Evolutionary conservation across 2,113 vertebrate species (phyloP).

Genomic region (Oryzias celebensis): DNA sequence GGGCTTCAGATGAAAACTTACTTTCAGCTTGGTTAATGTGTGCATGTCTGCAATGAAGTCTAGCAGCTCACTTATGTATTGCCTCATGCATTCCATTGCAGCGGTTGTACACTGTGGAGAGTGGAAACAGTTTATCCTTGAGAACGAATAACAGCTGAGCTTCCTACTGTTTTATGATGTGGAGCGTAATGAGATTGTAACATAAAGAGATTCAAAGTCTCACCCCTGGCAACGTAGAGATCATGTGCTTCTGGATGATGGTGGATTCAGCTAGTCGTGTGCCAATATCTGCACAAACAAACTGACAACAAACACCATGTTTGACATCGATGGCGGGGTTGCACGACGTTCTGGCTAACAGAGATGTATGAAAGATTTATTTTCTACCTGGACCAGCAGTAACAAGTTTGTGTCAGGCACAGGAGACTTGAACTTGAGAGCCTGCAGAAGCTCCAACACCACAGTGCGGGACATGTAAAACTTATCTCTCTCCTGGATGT

Average conservation of each 20-base stretch:
- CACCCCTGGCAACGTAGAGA: conserved; percentile 90
- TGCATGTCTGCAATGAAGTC: conserved; percentile 99
- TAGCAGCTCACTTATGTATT: conserved; percentile 90
- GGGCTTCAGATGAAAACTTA: conserved; percentile 58
- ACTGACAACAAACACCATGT: conserved; percentile 77
- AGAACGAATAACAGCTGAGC: conserved; percentile 41
- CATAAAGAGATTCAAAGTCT: conserved; percentile 64
- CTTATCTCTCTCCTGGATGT: conserved; percentile 93
- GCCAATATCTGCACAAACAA: conserved; percentile 96
- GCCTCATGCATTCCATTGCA: conserved; percentile 96
- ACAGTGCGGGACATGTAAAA: conserved; percentile 97
- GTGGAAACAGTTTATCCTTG: conserved; percentile 42
- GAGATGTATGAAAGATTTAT: conserved; percentile 2
- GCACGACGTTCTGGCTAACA: background rate
- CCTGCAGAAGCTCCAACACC: conserved; percentile 94
- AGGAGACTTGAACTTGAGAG: conserved; percentile 95
- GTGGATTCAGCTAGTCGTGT: conserved; percentile 95
- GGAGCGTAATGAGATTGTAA: conserved; percentile 46
- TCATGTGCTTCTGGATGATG: conserved; percentile 98
- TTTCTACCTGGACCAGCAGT: conserved; percentile 93
- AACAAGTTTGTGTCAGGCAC: conserved; percentile 95
- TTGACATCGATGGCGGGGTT: background rate
- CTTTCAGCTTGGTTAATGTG: conserved; percentile 95
- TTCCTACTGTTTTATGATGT: conserved; percentile 54
- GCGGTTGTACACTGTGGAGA: conserved; percentile 89